Conservation (phyloP, 1,140 invertebrate species). For the Lasaia peninsularis region DNA sequence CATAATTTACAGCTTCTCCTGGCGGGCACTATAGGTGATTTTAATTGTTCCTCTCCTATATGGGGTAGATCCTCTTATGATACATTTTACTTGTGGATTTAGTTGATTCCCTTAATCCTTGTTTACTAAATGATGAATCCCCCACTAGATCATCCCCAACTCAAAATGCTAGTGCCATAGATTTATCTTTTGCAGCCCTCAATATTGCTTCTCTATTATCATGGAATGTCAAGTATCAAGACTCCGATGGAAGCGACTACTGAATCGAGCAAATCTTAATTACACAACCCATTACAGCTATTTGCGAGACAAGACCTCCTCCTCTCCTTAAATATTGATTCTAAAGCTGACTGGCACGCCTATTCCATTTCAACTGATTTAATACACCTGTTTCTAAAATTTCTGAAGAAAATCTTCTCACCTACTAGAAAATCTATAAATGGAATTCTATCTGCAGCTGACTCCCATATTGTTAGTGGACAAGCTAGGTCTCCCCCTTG, state of each 20-base stretch:
- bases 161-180: conserved; percentile 2
- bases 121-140: conserved; percentile 12
- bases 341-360: background rate
- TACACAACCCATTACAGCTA: background rate
- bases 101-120: background rate
- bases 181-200: conserved; percentile 6
- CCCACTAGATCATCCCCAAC: conserved; percentile 1
- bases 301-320: too few species aligned
- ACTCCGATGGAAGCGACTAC: conserved; percentile 15
- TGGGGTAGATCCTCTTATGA: too few species aligned
- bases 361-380: too few species aligned
- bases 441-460: background rate
- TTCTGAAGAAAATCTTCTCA: too few species aligned
- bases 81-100: background rate
- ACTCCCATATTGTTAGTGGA: background rate
- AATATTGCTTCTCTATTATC: background rate
- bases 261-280: conserved; percentile 7
- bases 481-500: background rate
- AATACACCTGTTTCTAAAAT: too few species aligned
- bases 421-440: background rate
- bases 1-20: too few species aligned
- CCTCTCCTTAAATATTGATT: background rate
- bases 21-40: too few species aligned
- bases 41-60: background rate
- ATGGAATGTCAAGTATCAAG: background rate